Evolutionary conservation across 2,888 invertebrate species (phyloP), one percentile per base, ranked within the genome.

Genomic region (Nowickia ferox): DNA sequence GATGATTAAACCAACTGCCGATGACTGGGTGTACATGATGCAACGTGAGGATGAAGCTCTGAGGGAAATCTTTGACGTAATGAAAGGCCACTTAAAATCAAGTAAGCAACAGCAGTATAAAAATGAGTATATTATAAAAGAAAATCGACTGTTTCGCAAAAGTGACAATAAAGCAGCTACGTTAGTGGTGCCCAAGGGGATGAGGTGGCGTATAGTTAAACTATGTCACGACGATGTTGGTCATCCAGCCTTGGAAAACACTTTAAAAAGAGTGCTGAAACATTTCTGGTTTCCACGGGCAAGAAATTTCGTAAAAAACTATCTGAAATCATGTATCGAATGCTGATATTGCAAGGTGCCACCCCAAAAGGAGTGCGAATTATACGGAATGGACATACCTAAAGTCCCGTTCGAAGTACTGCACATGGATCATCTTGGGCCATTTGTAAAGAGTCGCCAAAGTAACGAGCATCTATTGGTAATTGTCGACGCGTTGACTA

Each of bases 341-440:
- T 81, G 74, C 13, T 51, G 72, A 55, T 72, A 46, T 13, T 44
- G 53, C 9, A 51, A 30, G 10, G 63, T 53, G 3, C 46, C 46
- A 3, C 6, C 1, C 0, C 13, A 11, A 15, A 72, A 79, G 2
- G 48, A 63, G 48, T 83, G 69, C 22, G 53, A 83, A 17, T 15
- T 83, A 8, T 76, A 65, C 19, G 82, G 0, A 75, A n/a, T 75
- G 69, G 22, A 51, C 0, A 72, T 63, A 30, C 74, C 75, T 1
- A 22, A 38, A 2, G 51, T 82, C 4, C 82, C 75, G 6, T 77
- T 71, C 22, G 71, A 83, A 10, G 65, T 77, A 2, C 46, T 71
- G 19, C 83, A 59, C 9, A 72, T 83, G 77, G 71, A 83, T 48
- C 72, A 83, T 15, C 57, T 77, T 5, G 76, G 76, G 9, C 77